Conservation (phyloP, 2,113 vertebrate species). For the Sceloporus undulatus region DNA sequence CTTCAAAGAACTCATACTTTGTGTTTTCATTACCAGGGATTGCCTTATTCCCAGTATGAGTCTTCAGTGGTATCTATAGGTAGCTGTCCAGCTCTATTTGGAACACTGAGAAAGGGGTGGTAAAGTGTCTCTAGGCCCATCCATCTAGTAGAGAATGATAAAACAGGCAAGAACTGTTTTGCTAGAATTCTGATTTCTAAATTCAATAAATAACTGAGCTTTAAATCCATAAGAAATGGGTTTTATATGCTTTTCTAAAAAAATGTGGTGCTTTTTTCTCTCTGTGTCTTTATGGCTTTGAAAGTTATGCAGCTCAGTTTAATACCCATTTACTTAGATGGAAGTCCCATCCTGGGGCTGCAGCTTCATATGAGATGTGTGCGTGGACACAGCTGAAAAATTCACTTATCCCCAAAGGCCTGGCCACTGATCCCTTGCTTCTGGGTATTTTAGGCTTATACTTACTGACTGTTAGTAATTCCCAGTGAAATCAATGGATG, state of each 20-base stretch:
- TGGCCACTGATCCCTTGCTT: not conserved
- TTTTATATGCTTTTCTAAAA: not conserved
- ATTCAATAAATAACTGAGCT: not conserved
- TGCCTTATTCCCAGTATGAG: not conserved
- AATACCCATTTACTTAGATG: not conserved
- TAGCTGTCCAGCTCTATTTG: not conserved
- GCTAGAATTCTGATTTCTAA: not conserved
- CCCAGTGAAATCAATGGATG: not conserved
- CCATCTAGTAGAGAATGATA: not conserved
- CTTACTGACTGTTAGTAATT: not conserved
- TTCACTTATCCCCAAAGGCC: not conserved
- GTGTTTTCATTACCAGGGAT: not conserved
- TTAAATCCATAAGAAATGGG: not conserved
- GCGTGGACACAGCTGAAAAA: not conserved
- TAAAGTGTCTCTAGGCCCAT: not conserved
- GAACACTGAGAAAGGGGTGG: not conserved
- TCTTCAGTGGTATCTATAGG: not conserved
- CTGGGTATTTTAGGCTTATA: not conserved
- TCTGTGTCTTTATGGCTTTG: not conserved
- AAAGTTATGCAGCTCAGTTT: not conserved
- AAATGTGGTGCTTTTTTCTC: not conserved
- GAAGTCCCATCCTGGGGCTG: not conserved
- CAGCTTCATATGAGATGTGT: not conserved
- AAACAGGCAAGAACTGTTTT: conserved; percentile 1
- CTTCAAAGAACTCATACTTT: too few species aligned